A percentile compares a stretch with the other conserved stretches of the same genome.
Conservation (phyloP, 1,140 invertebrate genomes). For the Mactra quadrangularis region DNA sequence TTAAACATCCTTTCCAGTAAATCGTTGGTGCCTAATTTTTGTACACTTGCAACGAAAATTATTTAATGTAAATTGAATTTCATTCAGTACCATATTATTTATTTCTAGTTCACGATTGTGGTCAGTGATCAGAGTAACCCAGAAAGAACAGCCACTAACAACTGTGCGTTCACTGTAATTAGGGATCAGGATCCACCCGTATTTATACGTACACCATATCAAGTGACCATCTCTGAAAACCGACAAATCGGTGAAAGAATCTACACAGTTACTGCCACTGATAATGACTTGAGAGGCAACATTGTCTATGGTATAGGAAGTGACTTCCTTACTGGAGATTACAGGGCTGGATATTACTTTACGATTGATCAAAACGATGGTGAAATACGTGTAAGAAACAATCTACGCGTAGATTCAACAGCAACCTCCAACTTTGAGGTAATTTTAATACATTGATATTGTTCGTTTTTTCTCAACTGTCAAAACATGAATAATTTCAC, state of each 20-base stretch:
- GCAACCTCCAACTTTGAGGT: constrained; percentile 36
- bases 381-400: constrained; percentile 59
- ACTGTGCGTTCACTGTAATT: constrained; percentile 56
- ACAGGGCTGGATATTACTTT: constrained; percentile 69
- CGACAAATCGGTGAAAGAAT: constrained; percentile 61
- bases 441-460: constrained; percentile 13
- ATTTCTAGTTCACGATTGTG: constrained; percentile 63
- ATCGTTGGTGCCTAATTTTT: no score
- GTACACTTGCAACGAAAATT: no score
- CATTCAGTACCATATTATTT: no score
- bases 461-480: no score
- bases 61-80: no score
- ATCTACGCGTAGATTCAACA: constrained; percentile 59
- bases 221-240: constrained; percentile 59
- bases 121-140: constrained; percentile 62
- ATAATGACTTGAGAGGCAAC: constrained; percentile 85
- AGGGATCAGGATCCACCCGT: constrained; percentile 65
- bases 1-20: no score
- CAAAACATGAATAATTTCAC: no score
- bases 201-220: constrained; percentile 69
- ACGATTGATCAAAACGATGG: constrained; percentile 63
- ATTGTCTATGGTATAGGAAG: constrained; percentile 53
- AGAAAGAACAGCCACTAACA: constrained; percentile 17
- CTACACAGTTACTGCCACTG: constrained; percentile 68
- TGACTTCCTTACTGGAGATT: constrained; percentile 69